Conservation (phyloP, 2,797 vertebrate species). For the Characodon lateralis region DNA sequence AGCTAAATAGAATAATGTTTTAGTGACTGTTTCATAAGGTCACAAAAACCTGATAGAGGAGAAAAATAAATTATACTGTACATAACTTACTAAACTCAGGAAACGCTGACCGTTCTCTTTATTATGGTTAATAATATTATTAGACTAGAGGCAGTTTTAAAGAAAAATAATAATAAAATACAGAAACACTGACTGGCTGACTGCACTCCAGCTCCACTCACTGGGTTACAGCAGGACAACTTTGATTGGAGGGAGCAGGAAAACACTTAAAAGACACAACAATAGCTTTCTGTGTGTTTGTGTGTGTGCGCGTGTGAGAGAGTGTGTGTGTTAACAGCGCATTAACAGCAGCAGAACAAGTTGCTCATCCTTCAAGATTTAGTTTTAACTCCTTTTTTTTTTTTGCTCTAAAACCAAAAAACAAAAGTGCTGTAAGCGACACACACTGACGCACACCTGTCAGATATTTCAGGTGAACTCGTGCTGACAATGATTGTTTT, state of each 20-base stretch:
- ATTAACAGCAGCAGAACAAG: slow-evolving; percentile 53
- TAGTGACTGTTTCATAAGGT: slow-evolving; percentile 78
- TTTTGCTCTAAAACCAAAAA: slow-evolving; percentile 5
- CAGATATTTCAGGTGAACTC: slow-evolving; percentile 60
- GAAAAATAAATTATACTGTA: slow-evolving; percentile 99
- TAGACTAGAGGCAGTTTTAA: slow-evolving; percentile 96
- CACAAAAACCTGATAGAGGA: slow-evolving; percentile 77
- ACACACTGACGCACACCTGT: slow-evolving; percentile 41
- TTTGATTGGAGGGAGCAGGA: slow-evolving; percentile 77
- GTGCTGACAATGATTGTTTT: slow-evolving; percentile 70
- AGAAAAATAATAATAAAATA: slow-evolving; percentile 89
- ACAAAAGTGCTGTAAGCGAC: slow-evolving; percentile 26
- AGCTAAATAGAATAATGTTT: slow-evolving; percentile 85
- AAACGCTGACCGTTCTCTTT: slow-evolving; percentile 93
- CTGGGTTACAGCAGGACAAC: slow-evolving; percentile 83
- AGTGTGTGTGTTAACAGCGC: slow-evolving; percentile 22
- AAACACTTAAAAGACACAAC: slow-evolving; percentile 61
- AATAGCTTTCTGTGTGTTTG: slow-evolving; percentile 32
- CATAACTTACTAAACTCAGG: slow-evolving; percentile 99
- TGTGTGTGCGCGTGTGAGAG: slow-evolving; percentile 18
- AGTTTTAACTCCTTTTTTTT: slow-evolving; percentile 14
- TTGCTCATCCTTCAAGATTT: slow-evolving; percentile 40
- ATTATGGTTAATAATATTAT: slow-evolving; percentile 95
- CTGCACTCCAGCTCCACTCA: slow-evolving; percentile 85
- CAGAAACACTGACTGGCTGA: slow-evolving; percentile 88